phyloP scores from a whole-genome alignment of 1,140 invertebrate species.

The Triops cancriformis region DNA sequence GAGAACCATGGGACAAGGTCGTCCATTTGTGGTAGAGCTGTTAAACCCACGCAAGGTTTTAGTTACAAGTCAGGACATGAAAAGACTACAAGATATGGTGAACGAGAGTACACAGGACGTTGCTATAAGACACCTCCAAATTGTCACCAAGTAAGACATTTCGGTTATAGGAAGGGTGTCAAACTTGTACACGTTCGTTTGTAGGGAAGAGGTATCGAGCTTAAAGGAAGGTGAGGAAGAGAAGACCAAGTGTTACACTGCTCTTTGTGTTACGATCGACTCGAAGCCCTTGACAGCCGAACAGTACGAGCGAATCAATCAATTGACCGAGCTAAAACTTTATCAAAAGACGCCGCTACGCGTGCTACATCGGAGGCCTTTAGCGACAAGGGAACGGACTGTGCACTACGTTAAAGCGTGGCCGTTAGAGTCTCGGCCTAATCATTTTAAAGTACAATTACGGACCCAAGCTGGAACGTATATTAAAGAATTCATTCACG shows the following conservation, averaged over 20 bases:
- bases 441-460: conserved; percentile 54
- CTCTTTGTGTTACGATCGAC: conserved; percentile 55
- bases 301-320: conserved; percentile 45
- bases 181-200: conserved; percentile 32
- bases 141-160: conserved; percentile 50
- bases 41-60: conserved; percentile 53
- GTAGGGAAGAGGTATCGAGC: conserved; percentile 54
- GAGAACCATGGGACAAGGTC: conserved; percentile 69
- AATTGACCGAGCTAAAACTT: conserved; percentile 45
- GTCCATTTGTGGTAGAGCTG: conserved; percentile 79
- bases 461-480: conserved; percentile 90
- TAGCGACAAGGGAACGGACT: conserved; percentile 52
- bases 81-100: conserved; percentile 49
- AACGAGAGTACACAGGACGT: conserved; percentile 52
- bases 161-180: conserved; percentile 15
- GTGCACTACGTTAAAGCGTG: conserved; percentile 53
- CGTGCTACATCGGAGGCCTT: conserved; percentile 70
- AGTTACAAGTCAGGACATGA: conserved; percentile 46
- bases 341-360: conserved; percentile 70
- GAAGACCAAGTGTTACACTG: conserved; percentile 75
- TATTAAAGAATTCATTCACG: conserved; percentile 94
- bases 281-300: conserved; percentile 37
- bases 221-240: conserved; percentile 79
- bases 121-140: conserved; percentile 52
- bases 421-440: conserved; percentile 34